phyloP scores from a whole-genome alignment of 2,113 vertebrate species.

The Plecturocebus donacophilus region DNA sequence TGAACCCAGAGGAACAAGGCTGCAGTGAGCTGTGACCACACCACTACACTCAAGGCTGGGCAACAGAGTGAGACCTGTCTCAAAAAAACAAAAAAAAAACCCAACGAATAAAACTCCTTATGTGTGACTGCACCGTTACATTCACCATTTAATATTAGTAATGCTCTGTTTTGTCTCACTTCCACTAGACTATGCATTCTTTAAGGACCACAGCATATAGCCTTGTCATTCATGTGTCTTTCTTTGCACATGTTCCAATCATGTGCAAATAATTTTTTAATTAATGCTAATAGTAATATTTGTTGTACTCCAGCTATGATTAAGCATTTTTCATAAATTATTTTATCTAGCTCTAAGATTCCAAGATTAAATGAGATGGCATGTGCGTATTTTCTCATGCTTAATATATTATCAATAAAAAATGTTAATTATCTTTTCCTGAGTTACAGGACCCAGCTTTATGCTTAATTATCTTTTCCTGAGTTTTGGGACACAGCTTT shows the following conservation, averaged over 20 bases:
- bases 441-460: not conserved
- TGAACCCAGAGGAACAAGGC: too few relatives aligned
- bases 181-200: not conserved
- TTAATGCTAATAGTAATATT: not conserved
- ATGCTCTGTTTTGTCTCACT: not conserved
- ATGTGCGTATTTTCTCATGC: not conserved
- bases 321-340: slow-evolving; percentile 21
- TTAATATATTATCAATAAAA: not conserved
- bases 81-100: not conserved
- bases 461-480: not conserved
- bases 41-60: too few relatives aligned
- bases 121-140: not conserved
- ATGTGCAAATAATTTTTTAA: not conserved
- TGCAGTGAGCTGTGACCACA: too few relatives aligned
- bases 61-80: not conserved
- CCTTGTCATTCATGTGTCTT: not conserved
- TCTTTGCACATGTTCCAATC: not conserved
- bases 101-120: too few relatives aligned
- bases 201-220: not conserved
- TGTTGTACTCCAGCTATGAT: not conserved
- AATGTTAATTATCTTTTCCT: not conserved
- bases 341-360: not conserved
- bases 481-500: not conserved
- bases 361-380: not conserved
- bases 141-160: not conserved